Conservation (phyloP, 2,113 vertebrate species). For the Cavia aperea region DNA sequence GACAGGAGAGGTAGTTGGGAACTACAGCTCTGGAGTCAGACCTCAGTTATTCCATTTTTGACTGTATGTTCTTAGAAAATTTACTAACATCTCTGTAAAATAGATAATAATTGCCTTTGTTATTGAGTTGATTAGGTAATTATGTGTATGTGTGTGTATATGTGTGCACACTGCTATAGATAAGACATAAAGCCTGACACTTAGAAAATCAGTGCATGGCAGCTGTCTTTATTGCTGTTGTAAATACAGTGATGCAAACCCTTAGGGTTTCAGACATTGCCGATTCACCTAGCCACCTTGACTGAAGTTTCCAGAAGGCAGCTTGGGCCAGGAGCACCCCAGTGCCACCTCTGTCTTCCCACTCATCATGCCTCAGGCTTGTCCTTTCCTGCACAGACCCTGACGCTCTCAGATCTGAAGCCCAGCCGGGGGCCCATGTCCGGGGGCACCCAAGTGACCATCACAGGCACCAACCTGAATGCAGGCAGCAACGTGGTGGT, state of each 20-base stretch:
- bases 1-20: not conserved
- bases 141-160: not conserved
- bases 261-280: not conserved
- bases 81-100: not conserved
- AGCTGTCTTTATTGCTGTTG: not conserved
- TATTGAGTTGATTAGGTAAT: not conserved
- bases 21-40: not conserved
- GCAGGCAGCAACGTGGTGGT: constrained; percentile 94
- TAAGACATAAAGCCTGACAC: not conserved
- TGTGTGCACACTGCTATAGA: not conserved
- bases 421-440: constrained; percentile 91
- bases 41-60: not conserved
- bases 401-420: constrained; percentile 86
- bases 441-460: constrained; percentile 94
- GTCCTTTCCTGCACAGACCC: constrained; percentile 78
- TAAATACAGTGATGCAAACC: not conserved
- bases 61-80: constrained; percentile 13
- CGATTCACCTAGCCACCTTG: not conserved
- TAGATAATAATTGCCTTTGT: not conserved
- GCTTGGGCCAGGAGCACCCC: not conserved
- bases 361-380: not conserved
- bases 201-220: not conserved
- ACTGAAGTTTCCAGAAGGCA: not conserved
- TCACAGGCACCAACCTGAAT: constrained; percentile 92
- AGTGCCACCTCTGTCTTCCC: not conserved